Base-by-base conservation (phyloP, 2,797 vertebrate species). In the Etheostoma perlongum region DNA sequence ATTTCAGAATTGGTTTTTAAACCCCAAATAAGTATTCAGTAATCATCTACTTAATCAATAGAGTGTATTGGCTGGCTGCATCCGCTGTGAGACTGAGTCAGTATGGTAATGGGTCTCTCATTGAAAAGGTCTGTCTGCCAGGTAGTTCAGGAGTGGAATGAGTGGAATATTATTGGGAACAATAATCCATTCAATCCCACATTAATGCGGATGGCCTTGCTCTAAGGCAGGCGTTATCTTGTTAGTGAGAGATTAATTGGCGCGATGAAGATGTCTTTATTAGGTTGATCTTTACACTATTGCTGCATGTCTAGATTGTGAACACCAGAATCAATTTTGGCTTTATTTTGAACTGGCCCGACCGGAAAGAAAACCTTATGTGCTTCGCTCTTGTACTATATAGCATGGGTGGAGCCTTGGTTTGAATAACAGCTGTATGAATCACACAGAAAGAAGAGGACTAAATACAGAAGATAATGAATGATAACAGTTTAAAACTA, bases 101-200 rank as follows among this genome's bases (percentile, higher is more conserved):
- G 54, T 23, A 25, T 36, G 21, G 49, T 72, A 67, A 44, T 67
- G 59, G 74, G 25, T 70, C 40, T 72, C 33, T 0, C 21, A 21
- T 59, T 72, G 15, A 33, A 9, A 70, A 15, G 23, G 15, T 47
- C 75, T 53, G 27, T 40, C 49, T 72, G 42, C 57, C 36, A 25
- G 33, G 61, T 12, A 14, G 4, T 74, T 61, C 47, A 61, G 30
- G 52, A 67, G 47, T 13, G 27, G 11, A 14, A 36, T 19, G 46
- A 23, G 42, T 57, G 30, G 36, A 72, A 59, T 68, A 53, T 55
- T 33, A 72, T 60, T 33, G 53, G 5, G 30, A 57, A 71, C 30
- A 19, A 61, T 54, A 61, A 79, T 40, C 40, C 52, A 79, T 72
- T 58, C 4, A 65, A 42, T 67, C 25, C 19, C 23, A 42, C 72